Conservation (phyloP, 2,113 vertebrate genomes). For the Ptyas mucosa region DNA sequence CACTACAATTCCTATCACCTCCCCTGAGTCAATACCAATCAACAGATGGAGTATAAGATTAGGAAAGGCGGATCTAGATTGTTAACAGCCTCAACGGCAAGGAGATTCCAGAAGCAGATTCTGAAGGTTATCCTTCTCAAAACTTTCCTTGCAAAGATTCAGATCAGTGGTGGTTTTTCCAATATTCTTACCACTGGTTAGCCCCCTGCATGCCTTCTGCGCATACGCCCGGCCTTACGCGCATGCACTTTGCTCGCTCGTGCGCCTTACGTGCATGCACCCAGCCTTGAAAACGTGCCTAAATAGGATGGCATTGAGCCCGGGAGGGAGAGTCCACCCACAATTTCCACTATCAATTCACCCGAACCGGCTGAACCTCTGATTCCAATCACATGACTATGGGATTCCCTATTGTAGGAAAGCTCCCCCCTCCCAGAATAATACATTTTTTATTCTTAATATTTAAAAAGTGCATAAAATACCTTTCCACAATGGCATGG, state of each 20-base stretch:
- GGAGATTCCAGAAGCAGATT: background rate
- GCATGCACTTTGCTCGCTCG: no score
- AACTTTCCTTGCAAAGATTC: background rate
- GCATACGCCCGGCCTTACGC: no score
- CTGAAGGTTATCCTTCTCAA: background rate
- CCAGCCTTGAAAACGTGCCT: no score
- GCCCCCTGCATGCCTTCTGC: no score
- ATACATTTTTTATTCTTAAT: no score
- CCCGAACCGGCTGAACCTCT: no score
- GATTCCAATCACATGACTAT: background rate
- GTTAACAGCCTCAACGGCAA: background rate
- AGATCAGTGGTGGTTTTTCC: background rate
- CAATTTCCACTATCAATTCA: no score
- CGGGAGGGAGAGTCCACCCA: fast-evolving
- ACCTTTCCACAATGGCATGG: background rate
- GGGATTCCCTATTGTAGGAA: background rate
- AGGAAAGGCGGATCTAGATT: background rate
- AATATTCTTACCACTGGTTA: no score
- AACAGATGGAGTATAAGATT: background rate
- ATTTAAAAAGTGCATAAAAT: background rate
- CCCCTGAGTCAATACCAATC: background rate
- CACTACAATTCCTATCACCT: background rate
- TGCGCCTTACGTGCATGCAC: no score
- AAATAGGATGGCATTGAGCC: no score
- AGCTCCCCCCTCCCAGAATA: no score